phyloP scores from a whole-genome alignment of 2,797 vertebrate genomes.

The Ptychobarbus kaznakovi region DNA sequence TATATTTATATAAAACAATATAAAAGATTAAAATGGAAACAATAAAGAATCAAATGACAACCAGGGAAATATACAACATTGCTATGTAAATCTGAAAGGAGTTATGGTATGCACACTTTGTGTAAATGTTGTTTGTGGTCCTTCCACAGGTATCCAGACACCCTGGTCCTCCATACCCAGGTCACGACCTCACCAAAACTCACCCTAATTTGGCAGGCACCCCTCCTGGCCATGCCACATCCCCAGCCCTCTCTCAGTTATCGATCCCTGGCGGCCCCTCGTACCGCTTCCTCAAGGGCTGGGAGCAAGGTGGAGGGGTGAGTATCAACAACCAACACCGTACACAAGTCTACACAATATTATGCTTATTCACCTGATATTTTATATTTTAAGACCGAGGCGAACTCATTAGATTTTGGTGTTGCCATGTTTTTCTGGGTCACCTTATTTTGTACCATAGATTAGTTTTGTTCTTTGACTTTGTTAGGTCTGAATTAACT shows the following conservation, averaged over 20 bases:
- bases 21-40: background rate
- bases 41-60: background rate
- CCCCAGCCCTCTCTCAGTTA: constrained; percentile 96
- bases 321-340: constrained; percentile 58
- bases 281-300: constrained; percentile 81
- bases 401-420: background rate
- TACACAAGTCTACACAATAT: constrained; percentile 30
- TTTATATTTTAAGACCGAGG: constrained; percentile 2
- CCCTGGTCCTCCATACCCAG: constrained; percentile 86
- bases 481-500: constrained; percentile 6
- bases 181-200: constrained; percentile 96
- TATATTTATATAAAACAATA: background rate
- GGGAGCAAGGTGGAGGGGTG: constrained; percentile 81
- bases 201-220: constrained; percentile 91
- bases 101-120: background rate
- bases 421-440: constrained; percentile 6
- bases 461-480: constrained; percentile 2
- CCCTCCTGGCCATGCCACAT: constrained; percentile 91
- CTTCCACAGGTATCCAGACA: constrained; percentile 91
- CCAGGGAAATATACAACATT: no score
- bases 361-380: background rate
- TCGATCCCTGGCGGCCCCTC: constrained; percentile 75
- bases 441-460: constrained; percentile 6
- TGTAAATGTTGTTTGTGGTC: background rate
- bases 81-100: background rate